Evolutionary conservation across 2,113 vertebrate species (phyloP).

Genomic region (Marcusenius ussheri): DNA sequence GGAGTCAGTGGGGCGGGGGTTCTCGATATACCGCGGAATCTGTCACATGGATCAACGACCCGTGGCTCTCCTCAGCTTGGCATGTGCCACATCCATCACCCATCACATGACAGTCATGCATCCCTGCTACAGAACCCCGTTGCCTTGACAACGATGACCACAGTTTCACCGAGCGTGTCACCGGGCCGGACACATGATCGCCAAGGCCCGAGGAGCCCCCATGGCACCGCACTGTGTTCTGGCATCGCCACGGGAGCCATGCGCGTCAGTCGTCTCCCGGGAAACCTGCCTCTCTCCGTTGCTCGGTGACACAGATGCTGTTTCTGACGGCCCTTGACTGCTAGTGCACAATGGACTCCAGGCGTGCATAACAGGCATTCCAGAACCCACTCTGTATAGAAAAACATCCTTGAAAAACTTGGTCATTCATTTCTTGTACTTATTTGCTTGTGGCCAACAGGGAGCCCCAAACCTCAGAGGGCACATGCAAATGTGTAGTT

Average conservation of each 20-base stretch:
- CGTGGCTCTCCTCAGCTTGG: slow-evolving; percentile 33
- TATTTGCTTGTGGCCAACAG: background rate
- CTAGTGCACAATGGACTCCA: background rate
- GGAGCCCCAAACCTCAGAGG: background rate
- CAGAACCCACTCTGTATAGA: background rate
- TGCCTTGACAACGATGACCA: slow-evolving; percentile 6
- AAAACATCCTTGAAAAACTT: background rate
- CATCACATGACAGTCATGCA: slow-evolving; percentile 22
- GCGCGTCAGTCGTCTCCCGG: background rate
- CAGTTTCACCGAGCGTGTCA: background rate
- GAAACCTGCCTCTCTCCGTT: background rate
- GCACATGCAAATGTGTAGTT: background rate
- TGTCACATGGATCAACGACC: slow-evolving; percentile 40
- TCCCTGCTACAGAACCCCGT: slow-evolving; percentile 15
- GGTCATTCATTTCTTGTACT: background rate
- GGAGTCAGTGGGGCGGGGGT: slow-evolving; percentile 18
- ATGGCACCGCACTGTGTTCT: background rate
- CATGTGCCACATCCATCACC: slow-evolving; percentile 38
- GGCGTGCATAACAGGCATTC: background rate
- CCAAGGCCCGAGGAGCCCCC: background rate
- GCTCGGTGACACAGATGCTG: background rate
- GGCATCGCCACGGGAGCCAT: background rate
- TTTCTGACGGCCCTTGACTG: background rate
- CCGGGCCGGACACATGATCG: background rate
- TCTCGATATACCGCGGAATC: slow-evolving; percentile 46